Evolutionary conservation across 2,797 vertebrate genomes (phyloP).

Genomic region (Chrysocyon brachyurus): DNA sequence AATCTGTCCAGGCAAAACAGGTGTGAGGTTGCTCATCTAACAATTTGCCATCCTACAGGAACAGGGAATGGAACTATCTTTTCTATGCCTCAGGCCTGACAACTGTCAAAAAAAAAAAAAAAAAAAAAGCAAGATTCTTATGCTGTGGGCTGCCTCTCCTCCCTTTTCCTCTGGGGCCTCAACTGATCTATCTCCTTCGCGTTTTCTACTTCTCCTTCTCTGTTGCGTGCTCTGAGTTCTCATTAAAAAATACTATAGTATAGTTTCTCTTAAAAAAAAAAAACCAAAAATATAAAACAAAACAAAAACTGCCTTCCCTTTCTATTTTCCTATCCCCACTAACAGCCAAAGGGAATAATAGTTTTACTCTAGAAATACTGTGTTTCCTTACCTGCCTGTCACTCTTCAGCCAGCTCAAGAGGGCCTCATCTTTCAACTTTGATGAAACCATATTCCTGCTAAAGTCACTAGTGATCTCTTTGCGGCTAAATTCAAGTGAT

Average conservation of each 20-base stretch:
- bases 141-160: background rate
- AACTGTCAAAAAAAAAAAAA: background rate
- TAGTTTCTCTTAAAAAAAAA: background rate
- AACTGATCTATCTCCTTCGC: background rate
- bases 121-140: background rate
- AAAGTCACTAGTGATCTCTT: background rate
- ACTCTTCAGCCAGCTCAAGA: background rate
- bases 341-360: background rate
- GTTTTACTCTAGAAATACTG: background rate
- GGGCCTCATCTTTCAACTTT: background rate
- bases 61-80: background rate
- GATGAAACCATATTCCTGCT: background rate
- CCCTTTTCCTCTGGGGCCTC: background rate
- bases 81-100: background rate
- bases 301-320: background rate
- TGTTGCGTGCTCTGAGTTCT: background rate
- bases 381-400: background rate
- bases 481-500: background rate
- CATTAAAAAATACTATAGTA: background rate
- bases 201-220: background rate
- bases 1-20: background rate
- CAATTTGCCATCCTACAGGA: background rate
- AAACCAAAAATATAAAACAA: background rate
- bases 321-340: background rate
- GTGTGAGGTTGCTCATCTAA: background rate